Percentiles rank a stretch among this genome's conserved stretches.
Evolutionary conservation across 1,140 invertebrate species (phyloP).

Genomic region (Drosophila melanogaster): Release_6_plus_ISO1_MT NT_033779.5:18677501-18678000

Average conservation of each 20-base stretch:
- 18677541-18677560: constrained; percentile 71
- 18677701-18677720: constrained; percentile 65
- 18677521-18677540: constrained; percentile 63
- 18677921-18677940: constrained; percentile 16
- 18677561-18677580: constrained; percentile 43
- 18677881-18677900: constrained; percentile 14
- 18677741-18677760: constrained; percentile 18
- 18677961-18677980: constrained; percentile 37
- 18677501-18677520: constrained; percentile 30
- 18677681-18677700: constrained; percentile 64
- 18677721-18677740: constrained; percentile 10
- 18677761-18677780: not conserved
- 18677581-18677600: constrained; percentile 28
- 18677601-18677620: constrained; percentile 14
- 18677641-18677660: constrained; percentile 22
- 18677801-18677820: not conserved
- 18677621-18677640: not conserved
- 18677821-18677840: not conserved
- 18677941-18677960: constrained; percentile 25
- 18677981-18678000: constrained; percentile 32
- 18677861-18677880: constrained; percentile 17
- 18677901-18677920: not conserved
- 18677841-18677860: not conserved
- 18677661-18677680: constrained; percentile 45
- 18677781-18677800: constrained; percentile 6